Evolutionary conservation across 2,113 vertebrate species (phyloP).

Genomic region (Baryphthengus martii): DNA sequence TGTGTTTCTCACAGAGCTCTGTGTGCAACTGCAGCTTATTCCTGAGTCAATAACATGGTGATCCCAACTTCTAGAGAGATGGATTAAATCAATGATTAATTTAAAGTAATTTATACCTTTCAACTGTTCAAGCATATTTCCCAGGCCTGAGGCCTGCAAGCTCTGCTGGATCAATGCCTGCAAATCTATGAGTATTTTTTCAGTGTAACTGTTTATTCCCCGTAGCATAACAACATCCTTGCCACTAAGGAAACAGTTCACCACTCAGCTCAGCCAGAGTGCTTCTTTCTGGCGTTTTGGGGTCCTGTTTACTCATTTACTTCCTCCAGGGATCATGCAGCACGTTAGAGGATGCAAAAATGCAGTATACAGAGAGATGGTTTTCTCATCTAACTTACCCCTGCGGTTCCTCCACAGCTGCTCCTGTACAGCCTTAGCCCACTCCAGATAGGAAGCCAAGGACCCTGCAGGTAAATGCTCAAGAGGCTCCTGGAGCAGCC

Average conservation of each 20-base stretch:
- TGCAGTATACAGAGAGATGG: neutral
- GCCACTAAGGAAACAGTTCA: neutral
- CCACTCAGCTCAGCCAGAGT: neutral
- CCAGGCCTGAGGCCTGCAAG: neutral
- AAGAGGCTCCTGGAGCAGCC: neutral
- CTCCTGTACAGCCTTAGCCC: neutral
- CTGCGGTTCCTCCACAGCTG: neutral
- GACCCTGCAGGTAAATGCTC: neutral
- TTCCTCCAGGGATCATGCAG: neutral
- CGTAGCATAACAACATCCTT: neutral
- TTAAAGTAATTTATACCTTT: constrained; percentile 25
- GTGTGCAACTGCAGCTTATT: neutral
- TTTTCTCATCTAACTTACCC: neutral
- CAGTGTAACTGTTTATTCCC: neutral
- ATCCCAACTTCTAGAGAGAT: neutral
- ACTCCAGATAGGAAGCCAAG: neutral
- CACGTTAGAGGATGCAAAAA: neutral
- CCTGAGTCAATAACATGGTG: neutral
- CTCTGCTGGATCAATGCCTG: neutral
- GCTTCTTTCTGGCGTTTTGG: neutral
- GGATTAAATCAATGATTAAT: constrained; percentile 26
- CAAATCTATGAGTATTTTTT: neutral
- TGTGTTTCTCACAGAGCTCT: neutral
- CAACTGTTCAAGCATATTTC: constrained; percentile 2
- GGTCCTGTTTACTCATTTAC: neutral